Percentiles rank a stretch among this genome's conserved stretches.
Evolutionary conservation across 2,888 invertebrate genomes (phyloP).

Genomic region (Erebia epiphron): DNA sequence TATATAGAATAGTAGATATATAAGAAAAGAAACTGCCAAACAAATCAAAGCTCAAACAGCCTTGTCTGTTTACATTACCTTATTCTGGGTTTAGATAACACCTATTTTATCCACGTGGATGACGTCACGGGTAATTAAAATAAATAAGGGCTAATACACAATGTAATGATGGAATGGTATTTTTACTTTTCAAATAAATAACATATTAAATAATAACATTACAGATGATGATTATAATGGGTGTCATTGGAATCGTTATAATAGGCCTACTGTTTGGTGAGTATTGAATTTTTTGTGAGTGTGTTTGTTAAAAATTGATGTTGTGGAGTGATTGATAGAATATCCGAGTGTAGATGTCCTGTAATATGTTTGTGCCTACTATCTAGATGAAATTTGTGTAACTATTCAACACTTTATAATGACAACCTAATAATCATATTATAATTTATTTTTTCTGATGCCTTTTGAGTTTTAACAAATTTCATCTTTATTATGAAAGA

Average conservation of each 20-base stretch:
- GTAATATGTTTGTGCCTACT: constrained; percentile 20
- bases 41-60: too few species aligned
- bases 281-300: constrained; percentile 54
- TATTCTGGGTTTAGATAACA: too few species aligned
- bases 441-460: background rate
- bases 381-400: constrained; percentile 37
- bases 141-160: too few species aligned
- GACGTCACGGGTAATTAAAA: too few species aligned
- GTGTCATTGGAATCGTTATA: constrained; percentile 91
- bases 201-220: constrained; percentile 6
- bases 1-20: too few species aligned
- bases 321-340: constrained; percentile 45
- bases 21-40: too few species aligned
- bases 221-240: constrained; percentile 96
- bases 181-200: background rate
- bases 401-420: background rate
- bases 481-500: constrained; percentile 28
- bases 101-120: too few species aligned
- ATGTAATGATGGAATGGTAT: background rate
- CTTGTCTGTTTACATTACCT: too few species aligned
- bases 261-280: constrained; percentile 95
- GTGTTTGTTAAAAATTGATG: constrained; percentile 39
- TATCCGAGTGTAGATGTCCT: constrained; percentile 29
- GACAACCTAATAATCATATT: background rate
- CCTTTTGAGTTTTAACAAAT: constrained; percentile 21